Evolutionary conservation across 2,113 vertebrate species (phyloP).

Genomic region (Pelecanoides urinatrix): DNA sequence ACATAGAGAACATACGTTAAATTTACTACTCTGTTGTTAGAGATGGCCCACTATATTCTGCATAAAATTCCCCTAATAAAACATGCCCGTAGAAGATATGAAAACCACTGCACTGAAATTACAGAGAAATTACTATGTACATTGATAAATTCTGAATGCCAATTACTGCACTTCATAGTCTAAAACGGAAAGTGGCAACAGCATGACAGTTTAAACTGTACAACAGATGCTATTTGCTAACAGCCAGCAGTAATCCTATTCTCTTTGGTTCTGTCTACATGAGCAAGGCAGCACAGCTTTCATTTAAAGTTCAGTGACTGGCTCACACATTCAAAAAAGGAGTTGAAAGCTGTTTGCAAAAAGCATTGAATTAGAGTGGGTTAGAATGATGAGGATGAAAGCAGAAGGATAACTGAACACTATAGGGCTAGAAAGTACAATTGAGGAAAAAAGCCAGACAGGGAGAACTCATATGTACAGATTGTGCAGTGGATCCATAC

Average conservation of each 20-base stretch:
- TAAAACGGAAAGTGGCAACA: background rate
- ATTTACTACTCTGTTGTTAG: background rate
- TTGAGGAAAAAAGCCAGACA: background rate
- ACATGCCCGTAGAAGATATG: background rate
- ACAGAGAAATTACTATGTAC: background rate
- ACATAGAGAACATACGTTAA: rapidly evolving
- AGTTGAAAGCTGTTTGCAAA: background rate
- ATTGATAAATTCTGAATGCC: background rate
- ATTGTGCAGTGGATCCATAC: background rate
- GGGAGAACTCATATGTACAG: background rate
- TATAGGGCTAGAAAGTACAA: background rate
- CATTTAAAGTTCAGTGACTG: background rate
- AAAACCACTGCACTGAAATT: background rate
- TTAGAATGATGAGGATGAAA: background rate
- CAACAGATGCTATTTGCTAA: background rate
- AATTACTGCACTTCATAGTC: background rate
- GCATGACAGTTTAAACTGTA: background rate
- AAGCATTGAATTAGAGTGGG: background rate
- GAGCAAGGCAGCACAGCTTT: background rate
- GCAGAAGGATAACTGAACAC: background rate
- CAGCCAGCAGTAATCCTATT: background rate
- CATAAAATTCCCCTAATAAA: background rate
- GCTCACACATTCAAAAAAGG: background rate
- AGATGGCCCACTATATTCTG: background rate
- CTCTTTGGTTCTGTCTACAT: background rate